phyloP scores from a whole-genome alignment of 2,888 invertebrate species.

The Meteorus colon region DNA sequence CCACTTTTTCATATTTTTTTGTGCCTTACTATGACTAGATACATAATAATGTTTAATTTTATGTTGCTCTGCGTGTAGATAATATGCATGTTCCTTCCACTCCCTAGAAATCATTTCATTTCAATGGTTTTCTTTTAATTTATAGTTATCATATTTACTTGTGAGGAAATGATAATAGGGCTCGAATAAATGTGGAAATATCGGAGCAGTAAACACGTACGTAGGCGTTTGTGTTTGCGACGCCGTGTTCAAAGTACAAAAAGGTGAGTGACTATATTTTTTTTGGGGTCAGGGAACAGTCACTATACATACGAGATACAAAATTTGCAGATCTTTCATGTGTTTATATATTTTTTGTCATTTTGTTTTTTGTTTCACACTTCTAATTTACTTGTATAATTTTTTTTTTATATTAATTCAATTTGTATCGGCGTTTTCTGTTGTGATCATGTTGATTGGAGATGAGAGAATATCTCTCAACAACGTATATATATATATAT shows the following conservation, averaged over 20 bases:
- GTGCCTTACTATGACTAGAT: conserved; percentile 66
- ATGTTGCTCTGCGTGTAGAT: conserved; percentile 21
- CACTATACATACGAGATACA: conserved; percentile 55
- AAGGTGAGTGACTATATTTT: conserved; percentile 12
- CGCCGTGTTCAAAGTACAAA: conserved; percentile 34
- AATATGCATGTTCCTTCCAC: background rate
- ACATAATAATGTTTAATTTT: conserved; percentile 62
- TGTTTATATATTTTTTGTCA: conserved; percentile 44
- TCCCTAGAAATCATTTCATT: background rate
- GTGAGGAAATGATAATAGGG: conserved; percentile 12
- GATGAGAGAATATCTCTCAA: conserved; percentile 33
- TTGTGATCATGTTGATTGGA: conserved; percentile 33
- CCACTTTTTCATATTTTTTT: conserved; percentile 36
- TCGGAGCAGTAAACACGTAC: background rate
- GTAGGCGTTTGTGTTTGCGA: conserved; percentile 41
- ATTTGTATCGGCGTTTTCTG: conserved; percentile 22
- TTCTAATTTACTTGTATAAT: conserved; percentile 38
- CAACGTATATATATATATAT: conserved; percentile 19
- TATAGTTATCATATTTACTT: conserved; percentile 26
- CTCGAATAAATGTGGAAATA: background rate
- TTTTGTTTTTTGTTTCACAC: conserved; percentile 49
- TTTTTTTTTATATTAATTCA: conserved; percentile 23
- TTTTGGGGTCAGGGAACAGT: conserved; percentile 24
- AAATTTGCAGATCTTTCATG: conserved; percentile 59
- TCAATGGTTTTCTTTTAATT: conserved; percentile 22